Evolutionary conservation across 2,888 invertebrate species (phyloP), one percentile per base, ranked within the genome.

Genomic region (Trichacis sp.): DNA sequence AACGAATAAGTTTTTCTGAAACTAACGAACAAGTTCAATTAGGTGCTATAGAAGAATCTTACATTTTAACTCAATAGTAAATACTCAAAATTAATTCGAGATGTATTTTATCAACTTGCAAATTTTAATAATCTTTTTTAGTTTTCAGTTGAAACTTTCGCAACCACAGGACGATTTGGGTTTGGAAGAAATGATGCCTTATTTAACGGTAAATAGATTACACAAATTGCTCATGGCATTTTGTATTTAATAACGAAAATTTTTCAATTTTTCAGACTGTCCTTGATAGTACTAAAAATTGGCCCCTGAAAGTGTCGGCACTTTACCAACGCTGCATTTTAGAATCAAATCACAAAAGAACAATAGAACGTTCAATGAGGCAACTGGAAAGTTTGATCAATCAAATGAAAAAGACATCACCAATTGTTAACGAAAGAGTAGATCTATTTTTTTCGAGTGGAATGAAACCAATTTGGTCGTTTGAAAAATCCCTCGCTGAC

Each of bases 281-380:
- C 68, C 74, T 83, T 54, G 79, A 82, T 14, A 74, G 69, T 55
- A 80, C 83, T 18, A 74, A 69, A 53, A 82, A 80, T 30, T 95
- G 97, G 92, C 85, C 91, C 38, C 87, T 96, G 1, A 90, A 94
- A 50, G 88, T 92, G 33, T 88, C 91, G 0, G 90, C 94, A 0
- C 84, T 98, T 15, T 85, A 93, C 1, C 85, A 91, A 11, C 89
- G 97, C 52, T 94, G 94, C 71, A 87, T 88, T 60, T 83, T 95
- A 51, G 97, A 98, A 82, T 88, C 90, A 0, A 88, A 87, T 47
- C 91, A 92, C 74, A 90, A 91, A 56, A 88, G 97, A 55, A 93
- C 94, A 0, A 91, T 97, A 11, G 97, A 97, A 80, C 87, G 98
- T 36, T 91, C 96, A 17, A 89, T 97, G 88, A 88, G 90, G 78